A percentile compares a stretch with the other conserved stretches of the same genome.
Evolutionary conservation across 1,140 invertebrate genomes (phyloP).

Genomic region (Lamellibrachia luymesi): DNA sequence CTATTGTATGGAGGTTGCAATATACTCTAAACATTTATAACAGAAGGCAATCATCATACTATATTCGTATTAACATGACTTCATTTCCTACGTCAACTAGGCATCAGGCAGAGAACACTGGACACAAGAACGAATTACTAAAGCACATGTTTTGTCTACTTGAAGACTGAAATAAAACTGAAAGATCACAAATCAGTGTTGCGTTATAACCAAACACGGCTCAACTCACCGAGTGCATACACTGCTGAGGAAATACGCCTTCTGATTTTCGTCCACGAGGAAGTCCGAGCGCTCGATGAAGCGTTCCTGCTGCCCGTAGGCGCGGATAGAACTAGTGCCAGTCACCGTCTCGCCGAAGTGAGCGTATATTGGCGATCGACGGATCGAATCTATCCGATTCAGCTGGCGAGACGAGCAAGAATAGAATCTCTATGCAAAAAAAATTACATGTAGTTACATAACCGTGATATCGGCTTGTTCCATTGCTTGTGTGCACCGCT

Average conservation of each 20-base stretch:
- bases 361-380: constrained; percentile 19
- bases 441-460: neutral
- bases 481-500: neutral
- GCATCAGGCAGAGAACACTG: no score
- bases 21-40: no score
- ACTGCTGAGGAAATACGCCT: constrained; percentile 20
- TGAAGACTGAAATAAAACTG: no score
- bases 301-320: constrained; percentile 26
- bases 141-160: no score
- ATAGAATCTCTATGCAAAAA: constrained; percentile 16
- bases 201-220: neutral
- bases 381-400: neutral
- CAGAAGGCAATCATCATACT: no score
- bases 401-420: neutral
- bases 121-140: no score
- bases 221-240: constrained; percentile 50
- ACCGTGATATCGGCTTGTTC: neutral
- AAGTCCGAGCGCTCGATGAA: constrained; percentile 29
- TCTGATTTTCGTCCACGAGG: constrained; percentile 26
- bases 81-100: no score
- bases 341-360: constrained; percentile 53
- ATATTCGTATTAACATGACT: no score
- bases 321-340: constrained; percentile 50
- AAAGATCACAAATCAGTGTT: no score
- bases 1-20: no score